Percentiles rank a stretch among this genome's conserved stretches.
phyloP scores from a whole-genome alignment of 2,888 invertebrate species.

The Calameuta filiformis region DNA sequence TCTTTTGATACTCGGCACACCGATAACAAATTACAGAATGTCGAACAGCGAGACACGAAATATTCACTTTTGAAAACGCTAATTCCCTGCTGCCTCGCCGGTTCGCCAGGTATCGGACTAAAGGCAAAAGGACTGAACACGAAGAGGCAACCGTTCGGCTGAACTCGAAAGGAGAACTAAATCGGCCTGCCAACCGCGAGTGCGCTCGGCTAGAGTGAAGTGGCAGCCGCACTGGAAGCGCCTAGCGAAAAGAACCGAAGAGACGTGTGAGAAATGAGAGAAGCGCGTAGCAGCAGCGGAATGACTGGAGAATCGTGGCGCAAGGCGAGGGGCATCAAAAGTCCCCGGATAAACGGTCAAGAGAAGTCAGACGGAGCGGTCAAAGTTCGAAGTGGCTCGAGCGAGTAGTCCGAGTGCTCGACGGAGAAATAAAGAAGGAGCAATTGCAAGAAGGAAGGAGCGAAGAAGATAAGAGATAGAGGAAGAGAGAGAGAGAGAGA shows the following conservation, averaged over 20 bases:
- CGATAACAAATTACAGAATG: not conserved
- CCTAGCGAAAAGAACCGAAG: not conserved
- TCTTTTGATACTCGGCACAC: not conserved
- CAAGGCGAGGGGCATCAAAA: not conserved
- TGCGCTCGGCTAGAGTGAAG: not conserved
- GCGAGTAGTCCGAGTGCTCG: not conserved
- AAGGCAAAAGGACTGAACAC: not conserved
- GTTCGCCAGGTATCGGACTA: not conserved
- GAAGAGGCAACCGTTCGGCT: not conserved
- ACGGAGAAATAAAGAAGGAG: constrained; percentile 24
- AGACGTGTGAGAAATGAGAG: too few species aligned
- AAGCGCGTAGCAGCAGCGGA: not conserved
- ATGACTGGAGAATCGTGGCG: not conserved
- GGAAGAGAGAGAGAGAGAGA: constrained; percentile 12
- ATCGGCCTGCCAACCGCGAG: not conserved
- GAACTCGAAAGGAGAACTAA: not conserved
- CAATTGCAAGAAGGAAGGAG: not conserved
- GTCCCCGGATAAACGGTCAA: not conserved
- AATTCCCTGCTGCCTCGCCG: not conserved
- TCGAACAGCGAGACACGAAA: not conserved
- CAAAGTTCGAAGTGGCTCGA: not conserved
- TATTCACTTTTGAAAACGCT: not conserved
- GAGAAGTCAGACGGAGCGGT: not conserved
- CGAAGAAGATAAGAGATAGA: constrained; percentile 20
- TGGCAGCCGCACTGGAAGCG: not conserved